A percentile compares a stretch with the other conserved stretches of the same genome.
These are phyloP conservation scores for Gorsachius goisagi DNA, from an alignment of 2,113 vertebrate species.

Conservation along the genomic window DNA sequence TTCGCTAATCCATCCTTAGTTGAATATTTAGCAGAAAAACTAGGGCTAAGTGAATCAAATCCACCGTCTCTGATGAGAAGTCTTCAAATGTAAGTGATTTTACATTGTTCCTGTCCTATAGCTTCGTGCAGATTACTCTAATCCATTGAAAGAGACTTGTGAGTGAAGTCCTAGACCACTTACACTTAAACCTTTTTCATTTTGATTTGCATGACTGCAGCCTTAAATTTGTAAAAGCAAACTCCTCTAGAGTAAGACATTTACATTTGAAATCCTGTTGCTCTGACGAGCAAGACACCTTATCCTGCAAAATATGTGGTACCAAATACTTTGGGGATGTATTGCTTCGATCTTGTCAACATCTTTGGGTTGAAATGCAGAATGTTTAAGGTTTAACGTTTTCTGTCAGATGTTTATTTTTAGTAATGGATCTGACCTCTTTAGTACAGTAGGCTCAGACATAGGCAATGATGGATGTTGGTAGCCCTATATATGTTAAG, in stretches of 20 bases:
- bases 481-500: accelerated
- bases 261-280: neutral
- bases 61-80: conserved; percentile 96
- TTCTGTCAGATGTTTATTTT: neutral
- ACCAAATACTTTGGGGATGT: neutral
- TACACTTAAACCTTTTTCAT: neutral
- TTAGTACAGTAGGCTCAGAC: neutral
- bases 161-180: neutral
- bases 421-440: neutral
- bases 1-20: conserved; percentile 94
- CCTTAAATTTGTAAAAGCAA: neutral
- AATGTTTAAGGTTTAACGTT: neutral
- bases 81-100: conserved; percentile 86
- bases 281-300: neutral
- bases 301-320: neutral
- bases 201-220: neutral
- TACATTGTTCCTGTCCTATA: neutral
- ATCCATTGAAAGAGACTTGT: neutral
- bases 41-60: conserved; percentile 87
- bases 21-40: conserved; percentile 88
- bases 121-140: conserved; percentile 11
- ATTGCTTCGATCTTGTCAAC: neutral
- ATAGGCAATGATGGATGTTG: accelerated
- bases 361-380: neutral
- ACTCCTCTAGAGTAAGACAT: neutral